Evolutionary conservation across 1,140 invertebrate species (phyloP), one percentile per base, ranked within the genome.

Genomic region (Camponotus floridanus): DNA sequence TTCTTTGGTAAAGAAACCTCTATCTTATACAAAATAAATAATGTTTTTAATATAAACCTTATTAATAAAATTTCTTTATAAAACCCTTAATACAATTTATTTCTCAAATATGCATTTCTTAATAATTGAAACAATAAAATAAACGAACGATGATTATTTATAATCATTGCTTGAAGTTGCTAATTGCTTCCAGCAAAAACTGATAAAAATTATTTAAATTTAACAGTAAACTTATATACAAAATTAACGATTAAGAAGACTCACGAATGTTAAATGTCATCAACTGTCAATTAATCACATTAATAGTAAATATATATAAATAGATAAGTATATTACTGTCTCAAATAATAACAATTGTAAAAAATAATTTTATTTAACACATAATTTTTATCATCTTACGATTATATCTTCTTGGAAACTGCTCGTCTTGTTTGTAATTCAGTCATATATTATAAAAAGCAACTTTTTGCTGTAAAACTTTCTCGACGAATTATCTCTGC

Each of bases 341-440:
- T 26, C 26, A 26, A 26, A 26, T 26, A 26, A 26, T 26, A 26
- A 26, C 26, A 26, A 26, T 26, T 26, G 26, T 26, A 26, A 26
- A 26, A 26, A 26, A 26, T 26, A 26, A 26, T 26, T 26, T 26
- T 26, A 26, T 26, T 26, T 26, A 26, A 26, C 26, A 26, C 26
- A 26, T 26, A 11, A 18, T 39, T 61, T 21, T 33, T 26, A n/a
- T 21, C 11, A 36, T 36, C 11, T 36, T 18, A 5, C 13, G 26
- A 31, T 61, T 51, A 76, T n/a, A 76, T 76, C 36, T 62, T 76
- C 55, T 21, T 76, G 51, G 36, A n/a, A 55, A 7, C 31, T 42
- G 55, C 59, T 62, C 15, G 2, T 13, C 7, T 55, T 42, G n/a
- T 11, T 42, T 26, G 26, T 26, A 26, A 42, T 76, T 61, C 73